phyloP scores from a whole-genome alignment of 2,888 invertebrate species.

The Neoaliturus tenellus region DNA sequence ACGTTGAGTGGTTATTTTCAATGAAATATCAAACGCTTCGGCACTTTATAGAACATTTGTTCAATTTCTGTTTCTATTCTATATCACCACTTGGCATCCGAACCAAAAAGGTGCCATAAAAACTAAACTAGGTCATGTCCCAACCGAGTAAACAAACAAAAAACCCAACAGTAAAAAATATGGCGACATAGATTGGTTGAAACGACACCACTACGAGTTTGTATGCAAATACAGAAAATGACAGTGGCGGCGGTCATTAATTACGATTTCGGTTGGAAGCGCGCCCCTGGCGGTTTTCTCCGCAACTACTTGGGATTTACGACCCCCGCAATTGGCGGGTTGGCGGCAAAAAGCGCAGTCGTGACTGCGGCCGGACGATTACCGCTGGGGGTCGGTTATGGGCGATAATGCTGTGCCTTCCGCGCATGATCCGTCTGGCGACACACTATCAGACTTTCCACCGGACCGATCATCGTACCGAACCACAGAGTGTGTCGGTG shows the following conservation, averaged over 20 bases:
- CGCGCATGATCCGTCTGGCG: not conserved
- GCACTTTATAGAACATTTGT: too few species aligned
- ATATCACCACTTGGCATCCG: too few species aligned
- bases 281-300: not conserved
- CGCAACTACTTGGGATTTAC: not conserved
- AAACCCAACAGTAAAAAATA: not conserved
- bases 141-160: not conserved
- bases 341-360: slow-evolving; percentile 5
- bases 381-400: too few species aligned
- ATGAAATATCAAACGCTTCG: too few species aligned
- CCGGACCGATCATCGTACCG: too few species aligned
- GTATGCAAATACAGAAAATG: not conserved
- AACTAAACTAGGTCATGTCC: not conserved
- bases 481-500: too few species aligned
- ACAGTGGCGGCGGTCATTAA: not conserved
- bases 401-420: not conserved
- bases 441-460: too few species aligned
- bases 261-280: not conserved
- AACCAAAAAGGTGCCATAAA: not conserved
- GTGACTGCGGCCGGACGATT: not conserved
- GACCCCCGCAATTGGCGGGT: not conserved
- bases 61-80: too few species aligned
- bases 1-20: too few species aligned
- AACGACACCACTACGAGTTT: not conserved
- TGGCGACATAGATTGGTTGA: not conserved